phyloP scores from a whole-genome alignment of 2,113 vertebrate genomes.

The Cavia porcellus region DNA sequence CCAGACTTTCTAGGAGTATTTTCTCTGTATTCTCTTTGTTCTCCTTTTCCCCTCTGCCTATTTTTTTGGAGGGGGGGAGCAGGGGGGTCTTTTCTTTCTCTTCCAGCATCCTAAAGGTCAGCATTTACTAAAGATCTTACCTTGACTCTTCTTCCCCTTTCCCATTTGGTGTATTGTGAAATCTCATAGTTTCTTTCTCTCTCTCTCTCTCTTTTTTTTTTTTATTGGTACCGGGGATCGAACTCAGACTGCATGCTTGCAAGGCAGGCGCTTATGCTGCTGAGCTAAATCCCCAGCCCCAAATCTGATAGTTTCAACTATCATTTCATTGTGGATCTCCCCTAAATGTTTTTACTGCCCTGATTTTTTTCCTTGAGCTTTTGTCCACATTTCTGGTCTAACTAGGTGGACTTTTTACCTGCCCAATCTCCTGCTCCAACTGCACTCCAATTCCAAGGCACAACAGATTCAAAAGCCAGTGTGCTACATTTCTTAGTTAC shows the following conservation, averaged over 20 bases:
- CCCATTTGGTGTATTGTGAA: background rate
- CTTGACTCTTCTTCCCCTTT: slow-evolving; percentile 18
- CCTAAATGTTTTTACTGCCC: slow-evolving; percentile 20
- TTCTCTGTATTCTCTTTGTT: slow-evolving; percentile 1
- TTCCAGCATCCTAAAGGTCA: background rate
- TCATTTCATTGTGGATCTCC: background rate
- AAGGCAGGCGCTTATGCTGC: too few relatives aligned
- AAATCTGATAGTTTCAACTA: slow-evolving; percentile 51
- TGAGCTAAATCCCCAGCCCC: too few relatives aligned
- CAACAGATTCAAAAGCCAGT: too few relatives aligned
- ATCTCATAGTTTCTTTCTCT: slow-evolving; percentile 48
- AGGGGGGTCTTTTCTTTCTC: background rate
- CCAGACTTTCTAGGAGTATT: slow-evolving; percentile 27
- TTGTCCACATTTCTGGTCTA: background rate
- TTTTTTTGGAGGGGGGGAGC: background rate
- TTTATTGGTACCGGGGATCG: too few relatives aligned
- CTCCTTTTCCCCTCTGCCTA: background rate
- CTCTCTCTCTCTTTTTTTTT: too few relatives aligned
- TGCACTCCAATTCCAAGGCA: too few relatives aligned
- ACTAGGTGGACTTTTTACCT: slow-evolving; percentile 45
- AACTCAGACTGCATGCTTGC: too few relatives aligned
- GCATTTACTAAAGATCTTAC: background rate
- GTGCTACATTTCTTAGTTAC: background rate
- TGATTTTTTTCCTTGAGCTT: slow-evolving; percentile 51
- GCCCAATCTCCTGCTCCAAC: too few relatives aligned